phyloP scores from a whole-genome alignment of 2,888 invertebrate species.

The Erebia palarica region DNA sequence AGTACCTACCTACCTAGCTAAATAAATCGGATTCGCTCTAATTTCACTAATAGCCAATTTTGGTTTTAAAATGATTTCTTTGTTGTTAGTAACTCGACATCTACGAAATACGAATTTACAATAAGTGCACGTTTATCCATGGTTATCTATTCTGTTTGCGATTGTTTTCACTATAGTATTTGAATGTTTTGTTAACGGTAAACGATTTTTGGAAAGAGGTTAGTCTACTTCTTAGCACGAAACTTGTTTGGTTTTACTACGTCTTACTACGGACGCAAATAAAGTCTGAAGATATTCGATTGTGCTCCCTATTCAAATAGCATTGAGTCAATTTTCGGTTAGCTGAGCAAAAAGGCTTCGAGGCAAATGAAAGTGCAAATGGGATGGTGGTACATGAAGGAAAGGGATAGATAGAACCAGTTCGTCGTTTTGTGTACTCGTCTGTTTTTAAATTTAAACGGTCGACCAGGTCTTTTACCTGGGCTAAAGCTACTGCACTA shows the following conservation, averaged over 20 bases:
- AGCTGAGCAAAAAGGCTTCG: slow-evolving; percentile 16
- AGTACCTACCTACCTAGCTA: no score
- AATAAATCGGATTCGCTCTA: neutral
- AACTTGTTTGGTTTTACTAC: slow-evolving; percentile 77
- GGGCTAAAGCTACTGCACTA: slow-evolving; percentile 35
- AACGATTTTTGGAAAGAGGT: slow-evolving; percentile 63
- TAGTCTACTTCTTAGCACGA: slow-evolving; percentile 62
- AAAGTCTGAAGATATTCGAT: slow-evolving; percentile 1
- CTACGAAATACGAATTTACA: slow-evolving; percentile 3
- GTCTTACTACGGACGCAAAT: slow-evolving; percentile 60
- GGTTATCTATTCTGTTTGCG: neutral
- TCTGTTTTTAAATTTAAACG: slow-evolving; percentile 36
- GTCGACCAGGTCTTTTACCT: slow-evolving; percentile 34
- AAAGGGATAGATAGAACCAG: slow-evolving; percentile 31
- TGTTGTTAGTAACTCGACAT: slow-evolving; percentile 5
- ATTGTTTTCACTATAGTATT: slow-evolving; percentile 50
- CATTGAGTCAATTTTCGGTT: slow-evolving; percentile 20
- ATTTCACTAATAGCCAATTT: neutral
- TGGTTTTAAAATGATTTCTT: neutral
- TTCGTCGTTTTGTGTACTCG: slow-evolving; percentile 34
- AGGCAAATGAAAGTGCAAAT: slow-evolving; percentile 18
- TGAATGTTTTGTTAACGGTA: slow-evolving; percentile 66
- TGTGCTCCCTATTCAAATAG: neutral
- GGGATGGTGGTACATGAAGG: slow-evolving; percentile 17
- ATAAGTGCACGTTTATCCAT: neutral